These are phyloP conservation scores for Eupeodes corollae DNA, from an alignment of 1,140 invertebrate species.

Conservation along the genomic window DNA sequence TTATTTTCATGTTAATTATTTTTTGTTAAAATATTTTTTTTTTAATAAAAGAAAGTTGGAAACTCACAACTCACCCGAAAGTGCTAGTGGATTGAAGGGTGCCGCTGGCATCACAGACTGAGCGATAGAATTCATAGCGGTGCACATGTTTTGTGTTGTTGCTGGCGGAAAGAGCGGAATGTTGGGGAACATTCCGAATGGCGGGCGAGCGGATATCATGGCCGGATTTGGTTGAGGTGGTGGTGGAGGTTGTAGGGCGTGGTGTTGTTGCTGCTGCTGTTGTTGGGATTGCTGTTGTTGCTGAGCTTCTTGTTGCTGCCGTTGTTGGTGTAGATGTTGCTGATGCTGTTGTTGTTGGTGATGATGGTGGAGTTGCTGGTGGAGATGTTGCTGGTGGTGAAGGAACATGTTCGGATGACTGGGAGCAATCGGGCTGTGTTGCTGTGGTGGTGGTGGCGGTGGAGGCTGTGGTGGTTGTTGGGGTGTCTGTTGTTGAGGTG, in stretches of 20 bases:
- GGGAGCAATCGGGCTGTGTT: not conserved
- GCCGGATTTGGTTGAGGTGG: conserved; percentile 24
- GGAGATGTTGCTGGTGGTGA: not conserved
- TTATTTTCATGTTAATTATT: not conserved
- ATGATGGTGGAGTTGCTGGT: conserved; percentile 3
- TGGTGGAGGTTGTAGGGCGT: conserved; percentile 32
- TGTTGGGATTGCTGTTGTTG: conserved; percentile 15
- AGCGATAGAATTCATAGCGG: conserved; percentile 60
- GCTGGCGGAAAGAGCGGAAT: conserved; percentile 48
- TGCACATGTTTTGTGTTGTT: conserved; percentile 48
- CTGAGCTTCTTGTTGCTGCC: conserved; percentile 14
- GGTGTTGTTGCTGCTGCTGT: conserved; percentile 6
- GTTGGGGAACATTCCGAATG: conserved; percentile 50
- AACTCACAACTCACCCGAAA: conserved; percentile 34
- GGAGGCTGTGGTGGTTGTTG: conserved; percentile 1
- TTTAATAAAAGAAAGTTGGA: not conserved
- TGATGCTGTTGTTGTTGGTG: conserved; percentile 8
- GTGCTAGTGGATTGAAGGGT: conserved; percentile 67
- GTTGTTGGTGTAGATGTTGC: conserved; percentile 10
- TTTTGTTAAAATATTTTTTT: not conserved
- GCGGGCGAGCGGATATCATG: conserved; percentile 31
- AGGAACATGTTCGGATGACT: too few relatives aligned
- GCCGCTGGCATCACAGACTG: conserved; percentile 64
- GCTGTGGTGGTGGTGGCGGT: conserved; percentile 1
- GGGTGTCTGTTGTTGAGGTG: not conserved